A percentile compares a stretch with the other conserved stretches of the same genome.
These are phyloP conservation scores for Haliaeetus leucogaster DNA, from an alignment of 2,113 vertebrate species.

Conservation along the genomic window DNA sequence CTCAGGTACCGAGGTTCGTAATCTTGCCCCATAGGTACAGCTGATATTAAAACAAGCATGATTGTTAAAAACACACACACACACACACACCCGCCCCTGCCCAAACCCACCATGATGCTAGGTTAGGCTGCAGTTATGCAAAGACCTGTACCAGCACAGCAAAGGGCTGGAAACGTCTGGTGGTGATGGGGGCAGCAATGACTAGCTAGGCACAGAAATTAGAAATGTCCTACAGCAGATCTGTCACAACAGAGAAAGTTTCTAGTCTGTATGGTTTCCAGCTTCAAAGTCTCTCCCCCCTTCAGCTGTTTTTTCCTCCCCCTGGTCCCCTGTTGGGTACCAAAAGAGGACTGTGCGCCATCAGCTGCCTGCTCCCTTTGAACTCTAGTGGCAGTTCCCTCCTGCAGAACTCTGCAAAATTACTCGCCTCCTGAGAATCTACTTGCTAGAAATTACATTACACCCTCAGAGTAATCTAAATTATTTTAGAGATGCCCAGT, in stretches of 20 bases:
- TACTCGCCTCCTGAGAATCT: background rate
- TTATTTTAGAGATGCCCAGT: background rate
- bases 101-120: accelerated
- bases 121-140: background rate
- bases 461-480: background rate
- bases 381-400: background rate
- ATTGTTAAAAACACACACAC: background rate
- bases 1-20: background rate
- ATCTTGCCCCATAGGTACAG: background rate
- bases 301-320: background rate
- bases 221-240: background rate
- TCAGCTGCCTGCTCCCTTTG: background rate
- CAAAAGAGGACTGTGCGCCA: accelerated
- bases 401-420: background rate
- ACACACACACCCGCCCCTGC: background rate
- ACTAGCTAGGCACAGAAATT: background rate
- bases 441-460: background rate
- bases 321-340: background rate
- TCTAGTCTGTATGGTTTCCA: background rate
- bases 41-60: background rate
- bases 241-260: background rate
- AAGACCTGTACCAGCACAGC: background rate
- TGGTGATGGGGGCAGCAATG: background rate
- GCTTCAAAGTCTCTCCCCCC: background rate
- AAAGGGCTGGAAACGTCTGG: background rate